These are phyloP conservation scores for Platynereis dumerilii DNA, from an alignment of 2,888 invertebrate genomes.

Conservation along the genomic window DNA sequence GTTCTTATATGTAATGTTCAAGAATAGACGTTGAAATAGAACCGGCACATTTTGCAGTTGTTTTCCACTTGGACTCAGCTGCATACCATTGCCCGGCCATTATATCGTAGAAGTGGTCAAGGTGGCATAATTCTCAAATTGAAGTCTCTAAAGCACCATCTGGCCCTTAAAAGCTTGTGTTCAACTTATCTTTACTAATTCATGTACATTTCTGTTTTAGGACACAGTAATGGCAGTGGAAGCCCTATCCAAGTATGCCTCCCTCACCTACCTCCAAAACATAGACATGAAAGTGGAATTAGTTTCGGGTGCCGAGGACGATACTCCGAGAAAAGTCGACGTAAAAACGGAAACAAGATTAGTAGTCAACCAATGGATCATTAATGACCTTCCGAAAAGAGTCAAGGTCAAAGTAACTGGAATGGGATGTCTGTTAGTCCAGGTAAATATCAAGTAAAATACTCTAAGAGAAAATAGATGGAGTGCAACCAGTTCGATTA, in stretches of 20 bases:
- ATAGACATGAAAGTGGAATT: constrained; percentile 12
- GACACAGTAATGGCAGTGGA: constrained; percentile 23
- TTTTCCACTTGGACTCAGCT: too few relatives aligned
- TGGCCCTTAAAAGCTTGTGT: too few relatives aligned
- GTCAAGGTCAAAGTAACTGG: constrained; percentile 11
- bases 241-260: constrained; percentile 16
- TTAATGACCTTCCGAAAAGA: constrained; percentile 4
- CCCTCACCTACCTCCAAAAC: constrained; percentile 9
- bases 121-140: too few relatives aligned
- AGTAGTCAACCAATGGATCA: not conserved
- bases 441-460: constrained; percentile 6
- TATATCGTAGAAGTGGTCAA: too few relatives aligned
- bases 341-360: constrained; percentile 8
- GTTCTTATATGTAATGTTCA: too few relatives aligned
- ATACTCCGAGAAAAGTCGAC: not conserved
- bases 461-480: not conserved
- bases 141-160: too few relatives aligned
- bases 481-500: too few relatives aligned
- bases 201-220: constrained; percentile 8
- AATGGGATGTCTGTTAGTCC: constrained; percentile 13
- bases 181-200: too few relatives aligned
- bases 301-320: not conserved
- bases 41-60: too few relatives aligned
- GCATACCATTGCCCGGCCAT: too few relatives aligned
- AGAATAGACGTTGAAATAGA: too few relatives aligned